Evolutionary conservation across 2,797 vertebrate species (phyloP), one percentile per base, ranked within the genome.

Genomic region (Rhynchotus rufescens): DNA sequence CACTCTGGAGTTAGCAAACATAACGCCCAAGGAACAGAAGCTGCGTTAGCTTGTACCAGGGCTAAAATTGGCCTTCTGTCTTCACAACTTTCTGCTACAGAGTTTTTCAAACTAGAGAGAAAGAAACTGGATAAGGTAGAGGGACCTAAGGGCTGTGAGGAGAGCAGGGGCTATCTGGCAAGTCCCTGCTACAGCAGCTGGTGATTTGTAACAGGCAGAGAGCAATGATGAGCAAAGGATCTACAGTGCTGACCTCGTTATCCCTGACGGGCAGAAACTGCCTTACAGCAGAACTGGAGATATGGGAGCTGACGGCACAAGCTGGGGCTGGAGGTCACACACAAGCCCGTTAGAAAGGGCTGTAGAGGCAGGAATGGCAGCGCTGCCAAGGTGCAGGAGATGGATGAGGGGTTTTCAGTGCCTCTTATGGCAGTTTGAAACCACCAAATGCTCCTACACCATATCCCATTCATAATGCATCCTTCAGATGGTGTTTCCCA

Each of bases 11-110:
- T 94, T 81, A 95, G 88, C 90, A 90, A 96, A 95, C 92, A 87
- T 86, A 96, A 96, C 74, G 47, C 93, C 94, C 88, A 88, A 86
- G 87, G 71, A 95, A 95, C 92, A 94, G 89, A 96, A 94, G 87
- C 42, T 93, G 45, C 57, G 32, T 86, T 94, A 86, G 82, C 90
- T 91, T 88, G 69, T 84, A 90, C 84, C 51, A 25, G 0, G 26
- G 90, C 92, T 94, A 92, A 95, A 95, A 96, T 60, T 84, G 52
- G 67, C 90, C 84, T 92, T 90, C 86, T 79, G 72, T 86, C 88
- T 94, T 93, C 87, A 90, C 82, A 86, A 89, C 74, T 89, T 90
- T 65, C 66, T 21, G 54, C 30, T 64, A 6, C 1, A 73, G 38
- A 38, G n/a, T 65, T 87, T 85, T 64, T 76, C 75, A 87, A 87